Evolutionary conservation across 1,140 invertebrate species (phyloP), one percentile per base, ranked within the genome.

Genomic region (Drosophila ananassae): DNA sequence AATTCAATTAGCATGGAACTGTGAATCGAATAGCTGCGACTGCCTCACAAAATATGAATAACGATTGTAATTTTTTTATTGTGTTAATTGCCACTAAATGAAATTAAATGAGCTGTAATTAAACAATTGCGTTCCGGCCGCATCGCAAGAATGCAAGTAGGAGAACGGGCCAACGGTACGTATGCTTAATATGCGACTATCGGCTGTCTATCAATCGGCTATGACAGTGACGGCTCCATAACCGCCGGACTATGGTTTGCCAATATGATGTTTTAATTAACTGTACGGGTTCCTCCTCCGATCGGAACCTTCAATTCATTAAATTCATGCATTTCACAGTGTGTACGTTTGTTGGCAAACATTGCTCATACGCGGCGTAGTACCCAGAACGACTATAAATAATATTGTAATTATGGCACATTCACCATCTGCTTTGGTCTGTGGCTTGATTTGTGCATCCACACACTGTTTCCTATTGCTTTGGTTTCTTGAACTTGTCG

Each of bases 81-180:
- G 74, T 72, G 53, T 63, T 64, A 68, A 82, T 74, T 77, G 68
- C 32, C 73, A 52, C 74, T 82, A 64, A 81, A 73, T 73, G 51
- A 55, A 77, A 74, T 64, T 52, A 51, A 82, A 61, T 66, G 46
- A 73, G 59, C 21, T 64, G 62, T 81, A 66, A 81, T 63, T 58
- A 62, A 74, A 79, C 44, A 72, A 77, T 66, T 25, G 59, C 21
- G 28, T 48, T 37, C 41, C 25, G 5, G 39, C 8, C 32, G 8
- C 32, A 68, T 53, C 30, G 22, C 44, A 5, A 8, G 21, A 13
- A 51, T 17, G 13, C 9, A 30, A 25, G 46, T 57, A 22, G 47
- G 1, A 5, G 17, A 30, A 3, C 39, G 5, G 25, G 1, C 50
- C 37, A 17, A 68, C 25, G 44, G n/a, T 68, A 44, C 66, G 51